A percentile compares a stretch with the other conserved stretches of the same genome.
phyloP scores from a whole-genome alignment of 2,888 invertebrate species.

The Diaperis boleti region DNA sequence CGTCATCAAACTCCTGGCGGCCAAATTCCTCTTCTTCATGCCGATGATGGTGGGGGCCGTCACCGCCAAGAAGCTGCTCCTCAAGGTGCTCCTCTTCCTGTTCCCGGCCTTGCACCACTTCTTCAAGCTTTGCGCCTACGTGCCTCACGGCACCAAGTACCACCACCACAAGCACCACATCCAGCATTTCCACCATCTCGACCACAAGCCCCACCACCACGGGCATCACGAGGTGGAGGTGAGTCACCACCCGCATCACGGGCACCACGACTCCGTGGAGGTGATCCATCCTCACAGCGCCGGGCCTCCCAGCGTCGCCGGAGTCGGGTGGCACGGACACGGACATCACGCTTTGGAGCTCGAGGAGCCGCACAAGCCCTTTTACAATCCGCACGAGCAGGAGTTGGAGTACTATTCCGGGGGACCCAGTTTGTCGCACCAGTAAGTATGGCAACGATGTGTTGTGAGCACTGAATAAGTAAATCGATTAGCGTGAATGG shows the following conservation, averaged over 20 bases:
- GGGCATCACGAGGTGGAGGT: constrained; percentile 42
- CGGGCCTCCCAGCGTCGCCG: constrained; percentile 46
- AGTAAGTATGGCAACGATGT: constrained; percentile 40
- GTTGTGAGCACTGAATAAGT: no score
- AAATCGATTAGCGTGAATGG: no score
- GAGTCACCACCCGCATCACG: constrained; percentile 45
- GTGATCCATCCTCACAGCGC: constrained; percentile 48
- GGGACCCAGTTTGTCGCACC: constrained; percentile 42
- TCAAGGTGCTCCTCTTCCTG: constrained; percentile 83
- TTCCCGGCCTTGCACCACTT: constrained; percentile 86
- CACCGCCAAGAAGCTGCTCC: constrained; percentile 85
- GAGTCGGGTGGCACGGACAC: constrained; percentile 20
- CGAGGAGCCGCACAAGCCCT: constrained; percentile 41
- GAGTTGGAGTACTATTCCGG: constrained; percentile 46
- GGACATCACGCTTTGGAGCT: constrained; percentile 45
- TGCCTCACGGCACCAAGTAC: constrained; percentile 80
- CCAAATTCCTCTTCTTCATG: constrained; percentile 84
- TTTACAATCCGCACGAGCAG: constrained; percentile 46
- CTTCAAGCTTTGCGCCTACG: constrained; percentile 87
- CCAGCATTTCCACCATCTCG: constrained; percentile 80
- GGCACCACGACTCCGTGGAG: constrained; percentile 52
- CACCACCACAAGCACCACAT: constrained; percentile 88
- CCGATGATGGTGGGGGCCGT: constrained; percentile 84
- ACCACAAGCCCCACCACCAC: constrained; percentile 57
- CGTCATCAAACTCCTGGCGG: constrained; percentile 82